Evolutionary conservation across 2,888 invertebrate species (phyloP).

Genomic region (Elmis aenea): DNA sequence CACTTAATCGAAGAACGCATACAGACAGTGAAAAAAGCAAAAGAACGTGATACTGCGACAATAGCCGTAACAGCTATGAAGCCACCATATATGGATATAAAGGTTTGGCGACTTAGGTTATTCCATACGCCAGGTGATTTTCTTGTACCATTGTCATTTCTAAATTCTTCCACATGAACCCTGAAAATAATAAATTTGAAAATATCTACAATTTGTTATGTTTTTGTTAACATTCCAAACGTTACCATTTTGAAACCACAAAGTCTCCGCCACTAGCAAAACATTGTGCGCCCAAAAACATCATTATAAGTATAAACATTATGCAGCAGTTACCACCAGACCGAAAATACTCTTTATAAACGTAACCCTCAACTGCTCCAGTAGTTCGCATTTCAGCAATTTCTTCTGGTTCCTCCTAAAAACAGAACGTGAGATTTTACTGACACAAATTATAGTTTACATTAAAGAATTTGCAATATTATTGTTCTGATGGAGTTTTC

Average conservation of each 20-base stretch:
- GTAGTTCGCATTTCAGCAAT: conserved; percentile 49
- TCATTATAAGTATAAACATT: conserved; percentile 48
- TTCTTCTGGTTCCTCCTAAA: conserved; percentile 44
- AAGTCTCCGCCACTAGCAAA: conserved; percentile 42
- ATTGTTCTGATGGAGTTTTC: no score
- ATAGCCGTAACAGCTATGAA: conserved; percentile 44
- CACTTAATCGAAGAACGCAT: conserved; percentile 54
- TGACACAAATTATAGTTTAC: no score
- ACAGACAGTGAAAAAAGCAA: conserved; percentile 58
- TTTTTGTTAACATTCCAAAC: neutral
- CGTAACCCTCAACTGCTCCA: conserved; percentile 49
- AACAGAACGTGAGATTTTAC: no score
- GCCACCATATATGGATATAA: conserved; percentile 44
- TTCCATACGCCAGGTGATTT: conserved; percentile 19
- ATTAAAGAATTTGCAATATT: no score
- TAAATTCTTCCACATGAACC: conserved; percentile 32
- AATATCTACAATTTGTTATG: no score
- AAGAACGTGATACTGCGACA: conserved; percentile 46
- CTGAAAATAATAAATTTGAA: conserved; percentile 22
- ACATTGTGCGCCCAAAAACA: conserved; percentile 52
- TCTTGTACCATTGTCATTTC: conserved; percentile 15
- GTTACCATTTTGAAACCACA: conserved; percentile 38
- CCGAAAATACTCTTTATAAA: conserved; percentile 53
- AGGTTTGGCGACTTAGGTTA: conserved; percentile 30
- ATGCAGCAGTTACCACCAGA: conserved; percentile 53